Conservation (phyloP, 2,113 vertebrate genomes). For the Regulus satrapa region DNA sequence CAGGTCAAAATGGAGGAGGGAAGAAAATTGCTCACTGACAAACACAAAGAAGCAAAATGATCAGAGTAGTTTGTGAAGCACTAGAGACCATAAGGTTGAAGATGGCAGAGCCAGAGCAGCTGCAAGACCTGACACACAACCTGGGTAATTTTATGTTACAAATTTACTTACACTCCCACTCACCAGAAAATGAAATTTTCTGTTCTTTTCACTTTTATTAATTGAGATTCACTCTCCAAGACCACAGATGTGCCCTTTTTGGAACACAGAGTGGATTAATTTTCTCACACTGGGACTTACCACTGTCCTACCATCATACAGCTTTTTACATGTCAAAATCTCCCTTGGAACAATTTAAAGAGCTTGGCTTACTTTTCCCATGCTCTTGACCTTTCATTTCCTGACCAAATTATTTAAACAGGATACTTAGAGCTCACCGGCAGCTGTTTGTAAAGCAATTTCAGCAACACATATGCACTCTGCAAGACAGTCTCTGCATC, state of each 20-base stretch:
- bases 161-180: background rate
- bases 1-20: background rate
- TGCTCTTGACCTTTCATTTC: background rate
- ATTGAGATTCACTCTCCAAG: background rate
- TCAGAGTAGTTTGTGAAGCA: background rate
- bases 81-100: background rate
- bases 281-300: background rate
- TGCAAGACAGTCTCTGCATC: background rate
- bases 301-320: background rate
- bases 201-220: background rate
- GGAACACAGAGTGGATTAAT: background rate
- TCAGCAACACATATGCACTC: background rate
- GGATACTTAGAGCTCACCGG: background rate
- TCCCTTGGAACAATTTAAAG: background rate
- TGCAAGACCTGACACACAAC: background rate
- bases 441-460: background rate
- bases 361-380: background rate
- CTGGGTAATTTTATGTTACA: background rate
- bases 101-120: background rate
- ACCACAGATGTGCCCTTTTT: background rate
- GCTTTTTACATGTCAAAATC: background rate
- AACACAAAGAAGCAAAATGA: background rate
- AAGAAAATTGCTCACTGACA: background rate
- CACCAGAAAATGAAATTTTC: background rate
- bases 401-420: background rate